Evolutionary conservation across 2,888 invertebrate species (phyloP).

Genomic region (Horisme vitalbata): DNA sequence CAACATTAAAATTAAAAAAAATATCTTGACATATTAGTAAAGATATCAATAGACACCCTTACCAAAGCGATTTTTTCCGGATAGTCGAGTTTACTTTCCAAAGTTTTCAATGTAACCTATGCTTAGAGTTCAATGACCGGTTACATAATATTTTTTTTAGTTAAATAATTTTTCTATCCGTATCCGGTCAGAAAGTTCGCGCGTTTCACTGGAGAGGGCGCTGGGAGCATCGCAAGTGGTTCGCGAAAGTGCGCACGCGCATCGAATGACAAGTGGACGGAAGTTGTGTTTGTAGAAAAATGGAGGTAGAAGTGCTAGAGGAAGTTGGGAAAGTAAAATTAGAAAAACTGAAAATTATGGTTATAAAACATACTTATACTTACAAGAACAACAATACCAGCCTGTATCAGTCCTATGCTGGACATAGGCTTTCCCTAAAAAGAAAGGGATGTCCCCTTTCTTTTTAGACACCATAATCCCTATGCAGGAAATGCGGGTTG

Average conservation of each 20-base stretch:
- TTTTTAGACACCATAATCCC: no score
- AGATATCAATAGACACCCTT: no score
- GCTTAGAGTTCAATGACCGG: slow-evolving; percentile 12
- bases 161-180: slow-evolving; percentile 38
- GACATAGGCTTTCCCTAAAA: no score
- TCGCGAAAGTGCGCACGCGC: slow-evolving; percentile 62
- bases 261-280: slow-evolving; percentile 50
- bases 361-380: background rate
- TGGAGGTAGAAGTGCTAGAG: slow-evolving; percentile 14
- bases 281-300: slow-evolving; percentile 37
- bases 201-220: slow-evolving; percentile 66
- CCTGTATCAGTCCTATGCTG: no score
- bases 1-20: no score
- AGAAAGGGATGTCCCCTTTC: no score
- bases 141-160: slow-evolving; percentile 18
- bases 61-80: no score
- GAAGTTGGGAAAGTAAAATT: slow-evolving; percentile 21
- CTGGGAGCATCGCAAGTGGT: slow-evolving; percentile 57
- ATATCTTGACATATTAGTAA: no score
- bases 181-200: slow-evolving; percentile 74
- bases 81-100: no score
- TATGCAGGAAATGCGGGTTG: no score
- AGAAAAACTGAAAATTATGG: slow-evolving; percentile 6
- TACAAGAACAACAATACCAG: no score
- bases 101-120: no score